Base-by-base conservation (phyloP, 2,888 invertebrate species). In the Caenorhabditis sp. region DNA sequence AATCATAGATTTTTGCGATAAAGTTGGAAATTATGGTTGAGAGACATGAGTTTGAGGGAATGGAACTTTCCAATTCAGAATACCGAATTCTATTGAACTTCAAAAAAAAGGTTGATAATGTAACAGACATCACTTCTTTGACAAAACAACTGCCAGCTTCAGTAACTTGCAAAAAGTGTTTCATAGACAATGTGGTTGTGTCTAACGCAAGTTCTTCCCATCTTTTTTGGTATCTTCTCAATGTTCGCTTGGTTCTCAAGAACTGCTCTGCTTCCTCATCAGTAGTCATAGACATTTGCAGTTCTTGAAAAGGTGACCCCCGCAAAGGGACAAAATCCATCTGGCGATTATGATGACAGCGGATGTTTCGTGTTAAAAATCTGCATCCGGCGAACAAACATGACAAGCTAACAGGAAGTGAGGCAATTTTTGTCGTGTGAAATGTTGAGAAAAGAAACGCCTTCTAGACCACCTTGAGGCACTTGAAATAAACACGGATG, bases 161-260 rank as follows among this genome's bases (percentile, higher is more conserved):
- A 44, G 44, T 44, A 28, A 63, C 63, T 68, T 77, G 77, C 77
- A 77, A 77, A 77, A 77, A 77, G 69, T 63, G 77, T 77, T 77
- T 63, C 77, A 77, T 77, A 77, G 41, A 63, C 61, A 77, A 77
- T 77, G 61, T 28, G 68, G 26, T 68, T 8, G 63, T 54, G 63
- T 63, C 63, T 63, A 44, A 61, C 61, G 41, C 10, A 38, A 47
- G 51, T 44, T 75, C 28, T 58, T 26, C 63, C 26, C 44, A 63
- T 56, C n/a, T n/a, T 19, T 41, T 0, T 64, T 64, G 28, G 44
- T 44, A 14, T 74, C 63, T n/a, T 47, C 12, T 49, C 38, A 5
- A 10, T 56, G n/a, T 38, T 56, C 4, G n/a, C n/a, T n/a, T n/a
- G n/a, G n/a, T 51, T 54, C 38, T 28, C 41, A 4, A 22, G 38